A percentile compares a stretch with the other conserved stretches of the same genome.
Evolutionary conservation across 2,113 vertebrate species (phyloP).

Genomic region (Coturnix japonica): DNA sequence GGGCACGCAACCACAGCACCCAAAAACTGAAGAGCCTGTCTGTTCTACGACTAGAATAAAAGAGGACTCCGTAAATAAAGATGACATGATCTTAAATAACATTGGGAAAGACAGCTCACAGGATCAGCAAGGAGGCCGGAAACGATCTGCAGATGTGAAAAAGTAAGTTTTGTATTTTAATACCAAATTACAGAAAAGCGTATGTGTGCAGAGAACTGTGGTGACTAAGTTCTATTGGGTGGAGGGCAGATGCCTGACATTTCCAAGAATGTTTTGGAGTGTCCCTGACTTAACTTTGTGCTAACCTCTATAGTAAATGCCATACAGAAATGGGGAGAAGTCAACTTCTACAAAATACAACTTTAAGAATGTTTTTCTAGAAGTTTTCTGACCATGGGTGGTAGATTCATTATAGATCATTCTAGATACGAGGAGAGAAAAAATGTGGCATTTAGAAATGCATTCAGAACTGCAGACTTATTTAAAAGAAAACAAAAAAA

Average conservation of each 20-base stretch:
- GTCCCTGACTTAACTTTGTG: background rate
- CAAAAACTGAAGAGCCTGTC: background rate
- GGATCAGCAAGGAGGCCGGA: constrained; percentile 33
- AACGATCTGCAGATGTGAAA: background rate
- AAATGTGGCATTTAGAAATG: background rate
- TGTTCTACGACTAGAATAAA: background rate
- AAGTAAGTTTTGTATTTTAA: constrained; percentile 70
- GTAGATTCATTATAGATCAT: background rate
- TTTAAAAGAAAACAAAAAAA: background rate
- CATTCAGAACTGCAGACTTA: background rate
- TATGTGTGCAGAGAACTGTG: background rate
- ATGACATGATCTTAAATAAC: constrained; percentile 7
- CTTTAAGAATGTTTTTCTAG: background rate
- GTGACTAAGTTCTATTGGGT: background rate
- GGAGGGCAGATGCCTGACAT: background rate
- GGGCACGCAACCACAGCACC: background rate
- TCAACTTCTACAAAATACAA: background rate
- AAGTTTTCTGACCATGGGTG: background rate
- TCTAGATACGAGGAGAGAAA: background rate
- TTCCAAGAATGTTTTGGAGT: background rate
- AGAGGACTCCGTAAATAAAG: background rate
- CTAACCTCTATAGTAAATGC: background rate
- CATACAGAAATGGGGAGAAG: background rate
- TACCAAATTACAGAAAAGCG: background rate
- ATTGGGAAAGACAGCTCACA: constrained; percentile 3